These are phyloP conservation scores for Galagoides demidoff DNA, from an alignment of 2,797 vertebrate species.

Conservation along the genomic window DNA sequence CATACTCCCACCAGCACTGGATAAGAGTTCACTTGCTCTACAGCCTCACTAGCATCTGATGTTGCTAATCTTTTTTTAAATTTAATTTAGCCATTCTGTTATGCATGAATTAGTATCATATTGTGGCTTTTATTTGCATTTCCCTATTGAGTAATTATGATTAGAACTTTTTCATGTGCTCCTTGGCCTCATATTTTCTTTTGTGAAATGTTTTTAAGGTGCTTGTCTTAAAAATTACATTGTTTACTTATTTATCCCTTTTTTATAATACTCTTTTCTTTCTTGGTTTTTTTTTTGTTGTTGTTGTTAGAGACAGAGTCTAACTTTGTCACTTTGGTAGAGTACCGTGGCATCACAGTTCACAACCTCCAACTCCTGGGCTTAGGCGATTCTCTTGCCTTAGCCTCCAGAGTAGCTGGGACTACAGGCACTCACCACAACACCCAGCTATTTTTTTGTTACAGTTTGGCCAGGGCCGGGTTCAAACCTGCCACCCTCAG, in stretches of 20 bases:
- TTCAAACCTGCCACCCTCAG: too few species aligned
- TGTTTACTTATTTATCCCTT: neutral
- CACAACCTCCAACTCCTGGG: too few species aligned
- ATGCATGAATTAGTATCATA: neutral
- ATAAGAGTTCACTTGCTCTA: neutral
- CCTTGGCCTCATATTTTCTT: neutral
- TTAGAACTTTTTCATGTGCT: neutral
- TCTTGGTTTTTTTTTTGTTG: too few species aligned
- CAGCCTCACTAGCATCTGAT: neutral
- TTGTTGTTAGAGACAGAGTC: too few species aligned
- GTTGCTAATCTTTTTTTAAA: neutral
- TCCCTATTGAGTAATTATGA: neutral
- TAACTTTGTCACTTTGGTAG: too few species aligned
- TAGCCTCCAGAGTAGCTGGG: too few species aligned
- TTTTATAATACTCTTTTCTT: too few species aligned
- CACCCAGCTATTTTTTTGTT: too few species aligned
- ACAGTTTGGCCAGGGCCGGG: too few species aligned
- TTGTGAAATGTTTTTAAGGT: neutral
- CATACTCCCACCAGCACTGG: neutral
- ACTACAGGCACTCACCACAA: too few species aligned
- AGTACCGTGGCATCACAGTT: too few species aligned
- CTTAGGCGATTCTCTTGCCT: too few species aligned
- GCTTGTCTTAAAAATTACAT: neutral
- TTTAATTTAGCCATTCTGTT: neutral
- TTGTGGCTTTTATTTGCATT: constrained; percentile 1